Evolutionary conservation across 2,888 invertebrate species (phyloP).

Genomic region (Bruchidius siliquastri): DNA sequence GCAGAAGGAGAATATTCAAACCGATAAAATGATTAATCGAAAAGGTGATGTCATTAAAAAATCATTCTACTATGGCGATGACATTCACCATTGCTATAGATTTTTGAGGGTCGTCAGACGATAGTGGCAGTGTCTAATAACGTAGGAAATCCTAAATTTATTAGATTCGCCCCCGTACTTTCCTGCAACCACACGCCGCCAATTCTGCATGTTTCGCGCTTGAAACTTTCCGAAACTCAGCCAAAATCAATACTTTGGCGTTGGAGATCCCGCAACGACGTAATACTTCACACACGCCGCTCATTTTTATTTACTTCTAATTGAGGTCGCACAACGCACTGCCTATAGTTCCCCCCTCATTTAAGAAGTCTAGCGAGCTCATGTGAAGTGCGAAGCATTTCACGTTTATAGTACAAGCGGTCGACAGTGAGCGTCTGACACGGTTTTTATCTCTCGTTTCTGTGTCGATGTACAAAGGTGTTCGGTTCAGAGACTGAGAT

Average conservation of each 20-base stretch:
- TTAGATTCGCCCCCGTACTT: too few species aligned
- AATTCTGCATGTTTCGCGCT: not conserved
- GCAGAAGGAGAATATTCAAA: too few species aligned
- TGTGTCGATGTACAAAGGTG: not conserved
- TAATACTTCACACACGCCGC: slow-evolving; percentile 3
- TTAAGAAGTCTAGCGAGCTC: not conserved
- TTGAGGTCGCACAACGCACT: not conserved
- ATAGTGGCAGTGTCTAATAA: too few species aligned
- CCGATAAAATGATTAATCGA: too few species aligned
- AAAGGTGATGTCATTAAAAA: too few species aligned
- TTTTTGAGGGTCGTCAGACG: too few species aligned
- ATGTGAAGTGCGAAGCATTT: not conserved
- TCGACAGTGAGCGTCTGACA: not conserved
- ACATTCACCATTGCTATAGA: too few species aligned
- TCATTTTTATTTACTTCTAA: not conserved
- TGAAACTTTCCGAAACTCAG: slow-evolving; percentile 12
- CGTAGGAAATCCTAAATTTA: too few species aligned
- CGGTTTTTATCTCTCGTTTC: not conserved
- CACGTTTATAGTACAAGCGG: not conserved
- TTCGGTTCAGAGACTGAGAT: not conserved
- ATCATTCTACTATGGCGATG: too few species aligned
- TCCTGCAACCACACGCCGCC: not conserved
- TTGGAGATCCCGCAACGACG: slow-evolving; percentile 2
- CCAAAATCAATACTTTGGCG: slow-evolving; percentile 32
- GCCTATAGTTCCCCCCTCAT: not conserved